A percentile compares a stretch with the other conserved stretches of the same genome.
phyloP scores from a whole-genome alignment of 2,113 vertebrate genomes.

The Thomomys bottae region DNA sequence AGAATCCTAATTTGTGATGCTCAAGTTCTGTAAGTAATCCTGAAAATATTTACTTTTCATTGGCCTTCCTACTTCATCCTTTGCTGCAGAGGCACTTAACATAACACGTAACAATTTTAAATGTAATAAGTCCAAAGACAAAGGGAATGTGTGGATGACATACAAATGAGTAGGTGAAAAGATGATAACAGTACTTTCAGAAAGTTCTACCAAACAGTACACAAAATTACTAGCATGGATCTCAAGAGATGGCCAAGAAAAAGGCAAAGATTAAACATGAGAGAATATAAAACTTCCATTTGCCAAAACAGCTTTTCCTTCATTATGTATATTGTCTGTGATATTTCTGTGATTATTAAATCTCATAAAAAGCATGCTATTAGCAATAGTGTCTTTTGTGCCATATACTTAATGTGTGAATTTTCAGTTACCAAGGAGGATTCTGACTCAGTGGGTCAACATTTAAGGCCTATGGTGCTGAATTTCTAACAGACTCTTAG shows the following conservation, averaged over 20 bases:
- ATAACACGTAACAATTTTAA: not conserved
- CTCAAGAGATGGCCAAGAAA: not conserved
- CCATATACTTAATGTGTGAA: not conserved
- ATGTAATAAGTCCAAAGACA: not conserved
- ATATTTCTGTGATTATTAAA: slow-evolving; percentile 1
- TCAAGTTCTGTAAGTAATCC: not conserved
- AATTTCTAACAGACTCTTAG: not conserved
- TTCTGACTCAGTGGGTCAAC: not conserved
- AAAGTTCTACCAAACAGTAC: not conserved
- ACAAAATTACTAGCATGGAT: not conserved
- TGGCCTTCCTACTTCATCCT: slow-evolving; percentile 8
- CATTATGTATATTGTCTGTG: not conserved
- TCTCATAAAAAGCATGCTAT: not conserved
- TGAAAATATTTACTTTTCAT: slow-evolving; percentile 19
- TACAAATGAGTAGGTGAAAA: not conserved
- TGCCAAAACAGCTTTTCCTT: not conserved
- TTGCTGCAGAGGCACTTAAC: not conserved
- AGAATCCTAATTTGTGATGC: not conserved
- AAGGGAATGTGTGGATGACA: not conserved
- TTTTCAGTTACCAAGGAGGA: not conserved
- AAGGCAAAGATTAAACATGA: not conserved
- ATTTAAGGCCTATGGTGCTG: not conserved
- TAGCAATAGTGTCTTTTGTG: rapidly evolving
- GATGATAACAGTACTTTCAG: not conserved
- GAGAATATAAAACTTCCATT: not conserved